A percentile compares a stretch with the other conserved stretches of the same genome.
Conservation (phyloP, 64 coral and sea anemone species). For the Pocillopora verrucosa region DNA sequence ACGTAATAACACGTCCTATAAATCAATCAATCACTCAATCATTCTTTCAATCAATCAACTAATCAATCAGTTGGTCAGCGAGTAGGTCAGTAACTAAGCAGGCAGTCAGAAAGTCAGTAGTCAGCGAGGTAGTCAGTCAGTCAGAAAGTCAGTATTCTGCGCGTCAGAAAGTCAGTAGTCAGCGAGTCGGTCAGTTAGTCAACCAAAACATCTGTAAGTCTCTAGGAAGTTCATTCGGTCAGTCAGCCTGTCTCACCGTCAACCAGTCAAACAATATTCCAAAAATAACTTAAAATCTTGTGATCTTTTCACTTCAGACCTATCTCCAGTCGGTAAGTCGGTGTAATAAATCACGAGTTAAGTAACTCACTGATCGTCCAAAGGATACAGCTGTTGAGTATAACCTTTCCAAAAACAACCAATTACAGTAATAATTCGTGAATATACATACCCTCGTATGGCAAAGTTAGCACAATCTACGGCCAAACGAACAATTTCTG, state of each 20-base stretch:
- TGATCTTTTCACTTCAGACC: too few species aligned
- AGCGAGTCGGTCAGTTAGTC: neutral
- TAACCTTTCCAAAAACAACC: too few species aligned
- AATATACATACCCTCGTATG: conserved; percentile 75
- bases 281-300: too few species aligned
- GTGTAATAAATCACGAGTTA: too few species aligned
- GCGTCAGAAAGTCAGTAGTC: neutral
- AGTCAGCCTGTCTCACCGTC: neutral
- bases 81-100: neutral
- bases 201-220: neutral
- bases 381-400: too few species aligned
- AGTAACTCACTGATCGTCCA: too few species aligned
- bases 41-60: neutral
- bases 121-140: neutral
- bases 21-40: conserved; percentile 13
- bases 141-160: too few species aligned
- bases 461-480: conserved; percentile 81
- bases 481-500: conserved; percentile 89
- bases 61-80: neutral
- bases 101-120: neutral
- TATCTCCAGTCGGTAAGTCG: too few species aligned
- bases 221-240: neutral
- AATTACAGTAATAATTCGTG: too few species aligned
- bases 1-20: conserved; percentile 93
- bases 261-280: neutral